Percentiles rank a stretch among this genome's conserved stretches.
These are phyloP conservation scores for Apteryx owenii DNA, from an alignment of 2,113 vertebrate species.

Conservation along the genomic window DNA sequence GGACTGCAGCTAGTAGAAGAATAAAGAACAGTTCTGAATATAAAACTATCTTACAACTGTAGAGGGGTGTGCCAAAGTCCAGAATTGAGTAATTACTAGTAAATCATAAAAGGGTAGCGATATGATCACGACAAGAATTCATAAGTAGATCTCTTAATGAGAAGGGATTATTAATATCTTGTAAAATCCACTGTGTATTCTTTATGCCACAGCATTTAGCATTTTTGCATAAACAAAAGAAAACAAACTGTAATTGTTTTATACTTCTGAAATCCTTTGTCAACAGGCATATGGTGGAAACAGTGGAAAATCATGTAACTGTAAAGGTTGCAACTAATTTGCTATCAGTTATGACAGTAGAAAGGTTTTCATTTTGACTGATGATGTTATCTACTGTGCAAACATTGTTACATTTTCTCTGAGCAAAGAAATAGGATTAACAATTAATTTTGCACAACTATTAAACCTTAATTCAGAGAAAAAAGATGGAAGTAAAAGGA, in stretches of 20 bases:
- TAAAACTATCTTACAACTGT: background rate
- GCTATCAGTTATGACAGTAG: conserved; percentile 47
- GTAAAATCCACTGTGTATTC: conserved; percentile 38
- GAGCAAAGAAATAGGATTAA: conserved; percentile 27
- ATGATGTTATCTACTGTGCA: conserved; percentile 54
- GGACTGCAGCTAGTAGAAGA: conserved; percentile 2
- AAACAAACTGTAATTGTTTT: conserved; percentile 55
- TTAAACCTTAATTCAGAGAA: background rate
- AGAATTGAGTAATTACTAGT: conserved; percentile 8
- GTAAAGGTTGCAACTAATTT: conserved; percentile 48
- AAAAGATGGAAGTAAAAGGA: background rate
- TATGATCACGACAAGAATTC: conserved; percentile 2
- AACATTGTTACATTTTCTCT: conserved; percentile 13
- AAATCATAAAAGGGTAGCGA: conserved; percentile 42
- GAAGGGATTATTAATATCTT: background rate
- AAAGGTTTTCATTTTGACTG: conserved; percentile 63
- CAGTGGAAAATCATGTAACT: conserved; percentile 54
- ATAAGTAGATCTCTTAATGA: conserved; percentile 53
- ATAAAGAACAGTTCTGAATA: conserved; percentile 20
- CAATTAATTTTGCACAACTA: background rate
- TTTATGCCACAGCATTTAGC: conserved; percentile 9
- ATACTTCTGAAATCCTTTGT: conserved; percentile 55
- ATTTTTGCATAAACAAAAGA: conserved; percentile 61
- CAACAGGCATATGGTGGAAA: conserved; percentile 37
- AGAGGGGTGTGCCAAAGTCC: background rate